Base-by-base conservation (phyloP, 2,888 invertebrate genomes). In the Acholoe squamosa region DNA sequence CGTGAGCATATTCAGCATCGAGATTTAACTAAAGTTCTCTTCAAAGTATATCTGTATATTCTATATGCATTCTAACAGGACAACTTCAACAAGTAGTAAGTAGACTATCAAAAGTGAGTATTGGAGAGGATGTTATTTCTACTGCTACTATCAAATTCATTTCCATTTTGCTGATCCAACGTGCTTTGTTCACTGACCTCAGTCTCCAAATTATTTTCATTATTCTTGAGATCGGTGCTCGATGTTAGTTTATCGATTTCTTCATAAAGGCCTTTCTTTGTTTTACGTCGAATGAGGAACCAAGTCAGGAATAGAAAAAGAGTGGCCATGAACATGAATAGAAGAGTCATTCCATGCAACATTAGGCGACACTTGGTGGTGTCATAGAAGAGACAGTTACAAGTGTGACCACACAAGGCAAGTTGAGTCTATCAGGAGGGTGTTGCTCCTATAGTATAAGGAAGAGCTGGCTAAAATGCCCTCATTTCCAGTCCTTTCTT, bases 341-440 rank as follows among this genome's bases (percentile, higher is more conserved):
- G 3, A 1, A 84, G 84, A 43, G 5, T 51, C 33, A 84, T 19
- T 34, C 84, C 84, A 25, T 84, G 84, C 22, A 51, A 5, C 84
- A 51, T 5, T 1, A 34, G 22, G 34, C 84, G 84, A 25, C 43
- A 84, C 51, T n/a, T 84, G 34, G 34, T 25, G 22, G 84, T 84
- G 84, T 84, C 84, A 51, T 84, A 84, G 33, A 84, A 84, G 19
- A 84, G 43, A 33, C 84, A 84, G 84, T 84, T 84, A 19, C 84
- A 34, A 0, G 43, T 84, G 7, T 34, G 14, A 10, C 84, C 84
- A 43, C 84, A 84, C 84, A 19, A 84, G 84, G 25, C 84, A 84
- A 34, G 84, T 25, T 34, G 34, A 22, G 84, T 84, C 84, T 43
- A 43, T 43, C 43, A 43, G 10, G 10, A n/a, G n/a, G n/a, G n/a